Evolutionary conservation across 2,888 invertebrate species (phyloP).

Genomic region (Pristionchus exspectatus): DNA sequence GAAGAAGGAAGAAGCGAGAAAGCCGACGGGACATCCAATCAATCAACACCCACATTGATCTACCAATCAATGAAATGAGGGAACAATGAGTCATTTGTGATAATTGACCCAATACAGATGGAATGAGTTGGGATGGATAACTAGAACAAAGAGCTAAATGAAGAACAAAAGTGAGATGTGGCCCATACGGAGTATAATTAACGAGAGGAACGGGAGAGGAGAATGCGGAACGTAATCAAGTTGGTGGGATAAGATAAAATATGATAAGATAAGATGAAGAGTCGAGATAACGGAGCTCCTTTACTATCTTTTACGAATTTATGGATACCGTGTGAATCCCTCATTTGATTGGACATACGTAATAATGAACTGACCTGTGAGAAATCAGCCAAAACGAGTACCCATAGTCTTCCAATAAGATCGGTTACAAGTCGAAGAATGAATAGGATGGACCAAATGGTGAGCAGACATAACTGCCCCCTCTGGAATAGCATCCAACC

Average conservation of each 20-base stretch:
- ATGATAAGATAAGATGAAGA: constrained; percentile 41
- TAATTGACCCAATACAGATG: not conserved
- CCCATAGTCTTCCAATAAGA: constrained; percentile 51
- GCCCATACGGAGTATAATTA: not conserved
- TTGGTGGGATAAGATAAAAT: constrained; percentile 26
- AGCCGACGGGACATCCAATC: constrained; percentile 46
- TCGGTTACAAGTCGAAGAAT: constrained; percentile 21
- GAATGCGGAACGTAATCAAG: constrained; percentile 45
- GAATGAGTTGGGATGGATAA: not conserved
- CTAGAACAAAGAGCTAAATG: constrained; percentile 26
- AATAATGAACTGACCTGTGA: constrained; percentile 21
- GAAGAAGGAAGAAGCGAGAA: constrained; percentile 48
- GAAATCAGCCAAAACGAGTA: constrained; percentile 53
- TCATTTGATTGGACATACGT: not conserved
- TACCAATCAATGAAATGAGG: constrained; percentile 12
- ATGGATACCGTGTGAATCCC: not conserved
- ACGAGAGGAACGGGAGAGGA: constrained; percentile 2
- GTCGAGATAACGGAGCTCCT: constrained; percentile 32
- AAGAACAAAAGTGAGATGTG: constrained; percentile 45
- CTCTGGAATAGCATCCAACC: constrained; percentile 43
- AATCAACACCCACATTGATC: constrained; percentile 4
- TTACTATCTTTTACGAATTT: not conserved
- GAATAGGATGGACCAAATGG: constrained; percentile 34
- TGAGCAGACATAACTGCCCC: constrained; percentile 50
- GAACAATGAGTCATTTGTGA: not conserved